Percentiles rank a stretch among this genome's conserved stretches.
Evolutionary conservation across 2,888 invertebrate species (phyloP).

Genomic region (Drosophila eohydei): DNA sequence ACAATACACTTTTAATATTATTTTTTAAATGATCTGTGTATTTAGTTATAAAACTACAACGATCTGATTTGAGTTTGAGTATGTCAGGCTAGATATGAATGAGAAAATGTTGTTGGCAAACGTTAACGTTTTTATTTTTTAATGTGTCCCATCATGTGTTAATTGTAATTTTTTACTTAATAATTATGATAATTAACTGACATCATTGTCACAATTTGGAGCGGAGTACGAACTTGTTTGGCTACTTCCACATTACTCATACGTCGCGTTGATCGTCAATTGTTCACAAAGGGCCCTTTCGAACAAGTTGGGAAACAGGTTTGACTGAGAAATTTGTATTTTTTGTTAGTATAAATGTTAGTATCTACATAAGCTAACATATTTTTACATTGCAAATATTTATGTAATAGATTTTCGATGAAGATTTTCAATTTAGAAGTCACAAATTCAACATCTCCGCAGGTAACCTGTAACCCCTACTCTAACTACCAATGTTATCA

Average conservation of each 20-base stretch:
- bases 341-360: too few relatives aligned
- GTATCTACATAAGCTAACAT: background rate
- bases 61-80: background rate
- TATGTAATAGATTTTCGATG: too few relatives aligned
- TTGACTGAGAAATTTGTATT: too few relatives aligned
- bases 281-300: background rate
- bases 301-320: too few relatives aligned
- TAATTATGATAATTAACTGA: background rate
- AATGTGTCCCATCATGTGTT: slow-evolving; percentile 12
- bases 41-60: background rate
- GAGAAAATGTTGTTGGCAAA: background rate
- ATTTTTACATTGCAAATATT: too few relatives aligned
- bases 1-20: background rate
- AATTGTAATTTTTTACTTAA: slow-evolving; percentile 9
- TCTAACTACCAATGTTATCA: background rate
- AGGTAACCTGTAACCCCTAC: background rate
- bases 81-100: background rate
- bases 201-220: background rate
- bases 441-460: background rate
- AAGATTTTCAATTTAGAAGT: too few relatives aligned
- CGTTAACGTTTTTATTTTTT: background rate
- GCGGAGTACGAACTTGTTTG: background rate
- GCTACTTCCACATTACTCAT: slow-evolving; percentile 15
- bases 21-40: background rate
- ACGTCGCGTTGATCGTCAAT: background rate